Base-by-base conservation (phyloP, 2,797 vertebrate species). In the Alca torda region DNA sequence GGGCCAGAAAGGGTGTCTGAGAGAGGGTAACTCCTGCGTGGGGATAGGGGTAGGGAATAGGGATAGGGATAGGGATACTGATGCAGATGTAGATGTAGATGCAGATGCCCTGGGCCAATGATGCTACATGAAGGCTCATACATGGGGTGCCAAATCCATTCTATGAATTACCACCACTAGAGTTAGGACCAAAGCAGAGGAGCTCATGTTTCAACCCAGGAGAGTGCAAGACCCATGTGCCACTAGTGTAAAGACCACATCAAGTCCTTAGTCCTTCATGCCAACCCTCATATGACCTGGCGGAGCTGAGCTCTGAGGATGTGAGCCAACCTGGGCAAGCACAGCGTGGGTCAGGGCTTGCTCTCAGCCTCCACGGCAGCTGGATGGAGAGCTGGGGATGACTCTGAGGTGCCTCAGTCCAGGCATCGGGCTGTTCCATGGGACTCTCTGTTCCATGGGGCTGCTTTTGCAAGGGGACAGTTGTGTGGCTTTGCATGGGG, bases 141-240 rank as follows among this genome's bases (percentile, higher is more conserved):
- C 5, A 8, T 4, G 7, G 13, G 6, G 0, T 46, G 37, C 56
- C 21, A 61, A 67, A 91, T 31, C 57, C 2, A 0, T 1, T 1
- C 31, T 73, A 43, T 45, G 24, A 64, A n/a, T 33, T 30, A 59
- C 11, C n/a, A 83, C 21, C 60, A 30, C 57, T 26, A 72, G 57
- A 74, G 13, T 25, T 51, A 75, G 20, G 23, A 74, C 5, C n/a
- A 50, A 87, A 85, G 35, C 28, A 83, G 61, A 69, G 9, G 4
- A 17, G 5, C 21, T 77, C 3, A 16, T 17, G 19, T 43, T 48
- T 84, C 30, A 41, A 24, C 18, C 24, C 26, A 45, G 30, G 5
- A 86, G 25, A 5, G 5, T 72, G 3, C 43, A 86, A 64, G 45
- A 65, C 14, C 31, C 6, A 13, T 7, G 19, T 69, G 33, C 21